Percentiles rank a stretch among this genome's conserved stretches.
Conservation (phyloP, 2,888 invertebrate genomes). For the Epinotia brunnichana region DNA sequence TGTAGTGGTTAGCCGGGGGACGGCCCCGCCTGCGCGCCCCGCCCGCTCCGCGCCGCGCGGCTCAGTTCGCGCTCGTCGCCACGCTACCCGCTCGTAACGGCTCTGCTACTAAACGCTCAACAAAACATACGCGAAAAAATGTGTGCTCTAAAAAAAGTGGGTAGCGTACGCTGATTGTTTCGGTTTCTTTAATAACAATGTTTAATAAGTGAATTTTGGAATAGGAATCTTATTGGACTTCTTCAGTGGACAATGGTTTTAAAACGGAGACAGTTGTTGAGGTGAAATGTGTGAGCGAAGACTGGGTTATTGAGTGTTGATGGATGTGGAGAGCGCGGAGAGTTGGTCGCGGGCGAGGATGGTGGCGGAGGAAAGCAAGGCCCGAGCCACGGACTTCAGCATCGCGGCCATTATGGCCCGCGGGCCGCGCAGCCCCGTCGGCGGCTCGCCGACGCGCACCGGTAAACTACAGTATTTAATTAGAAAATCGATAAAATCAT, state of each 20-base stretch:
- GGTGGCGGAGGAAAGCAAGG: conserved; percentile 79
- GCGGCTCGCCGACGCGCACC: conserved; percentile 73
- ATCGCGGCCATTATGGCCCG: conserved; percentile 97
- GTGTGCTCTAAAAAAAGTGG: conserved; percentile 15
- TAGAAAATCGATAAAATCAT: too few species aligned
- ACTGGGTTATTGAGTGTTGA: conserved; percentile 66
- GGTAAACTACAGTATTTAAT: conserved; percentile 54
- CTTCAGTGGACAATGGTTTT: conserved; percentile 61
- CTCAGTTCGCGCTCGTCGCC: conserved; percentile 51
- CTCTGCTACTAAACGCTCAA: conserved; percentile 29
- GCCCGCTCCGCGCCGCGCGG: conserved; percentile 53
- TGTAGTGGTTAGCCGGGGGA: conserved; percentile 70
- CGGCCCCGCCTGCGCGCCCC: conserved; percentile 56
- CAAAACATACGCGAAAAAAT: conserved; percentile 25
- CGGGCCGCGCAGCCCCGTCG: conserved; percentile 76
- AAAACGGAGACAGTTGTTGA: conserved; percentile 53
- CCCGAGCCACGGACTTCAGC: conserved; percentile 95
- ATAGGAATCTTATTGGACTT: conserved; percentile 25
- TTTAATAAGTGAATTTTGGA: conserved; percentile 14
- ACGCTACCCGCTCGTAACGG: conserved; percentile 39
- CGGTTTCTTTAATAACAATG: conserved; percentile 3
- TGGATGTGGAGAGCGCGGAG: conserved; percentile 80
- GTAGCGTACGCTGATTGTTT: conserved; percentile 8
- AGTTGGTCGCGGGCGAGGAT: conserved; percentile 75
- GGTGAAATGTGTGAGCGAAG: conserved; percentile 65